Evolutionary conservation across 2,888 invertebrate species (phyloP).

Genomic region (Dendrolimus houi): DNA sequence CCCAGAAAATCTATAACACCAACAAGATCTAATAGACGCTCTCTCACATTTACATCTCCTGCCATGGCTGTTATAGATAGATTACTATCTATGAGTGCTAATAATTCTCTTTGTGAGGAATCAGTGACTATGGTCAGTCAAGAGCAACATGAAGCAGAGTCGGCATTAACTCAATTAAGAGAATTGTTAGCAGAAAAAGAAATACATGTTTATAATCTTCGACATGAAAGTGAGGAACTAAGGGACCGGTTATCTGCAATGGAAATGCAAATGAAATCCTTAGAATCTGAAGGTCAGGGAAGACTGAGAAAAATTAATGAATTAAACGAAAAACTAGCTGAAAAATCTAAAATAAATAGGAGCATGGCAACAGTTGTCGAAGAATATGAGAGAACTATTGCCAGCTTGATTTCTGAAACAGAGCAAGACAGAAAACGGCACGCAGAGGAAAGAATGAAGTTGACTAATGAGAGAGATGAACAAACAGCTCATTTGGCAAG

Average conservation of each 20-base stretch:
- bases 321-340: slow-evolving; percentile 48
- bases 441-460: slow-evolving; percentile 66
- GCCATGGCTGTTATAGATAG: slow-evolving; percentile 72
- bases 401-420: slow-evolving; percentile 82
- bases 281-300: slow-evolving; percentile 45
- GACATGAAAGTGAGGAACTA: slow-evolving; percentile 63
- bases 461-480: slow-evolving; percentile 77
- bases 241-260: slow-evolving; percentile 56
- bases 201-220: slow-evolving; percentile 65
- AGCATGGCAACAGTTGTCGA: slow-evolving; percentile 82
- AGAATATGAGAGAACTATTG: slow-evolving; percentile 87
- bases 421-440: slow-evolving; percentile 80
- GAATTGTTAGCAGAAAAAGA: slow-evolving; percentile 75
- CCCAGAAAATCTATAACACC: slow-evolving; percentile 47
- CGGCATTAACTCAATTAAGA: slow-evolving; percentile 57
- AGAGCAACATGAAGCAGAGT: slow-evolving; percentile 50
- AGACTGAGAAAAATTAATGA: slow-evolving; percentile 52
- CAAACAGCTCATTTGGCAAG: slow-evolving; percentile 78
- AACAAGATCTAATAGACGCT: slow-evolving; percentile 50
- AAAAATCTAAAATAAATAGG: slow-evolving; percentile 64
- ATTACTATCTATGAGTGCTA: slow-evolving; percentile 59
- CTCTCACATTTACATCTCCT: slow-evolving; percentile 62
- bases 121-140: slow-evolving; percentile 27
- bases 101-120: slow-evolving; percentile 42
- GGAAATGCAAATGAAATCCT: slow-evolving; percentile 50